Base-by-base conservation (phyloP, 64 coral and sea anemone genomes). In the Montipora foliosa region DNA sequence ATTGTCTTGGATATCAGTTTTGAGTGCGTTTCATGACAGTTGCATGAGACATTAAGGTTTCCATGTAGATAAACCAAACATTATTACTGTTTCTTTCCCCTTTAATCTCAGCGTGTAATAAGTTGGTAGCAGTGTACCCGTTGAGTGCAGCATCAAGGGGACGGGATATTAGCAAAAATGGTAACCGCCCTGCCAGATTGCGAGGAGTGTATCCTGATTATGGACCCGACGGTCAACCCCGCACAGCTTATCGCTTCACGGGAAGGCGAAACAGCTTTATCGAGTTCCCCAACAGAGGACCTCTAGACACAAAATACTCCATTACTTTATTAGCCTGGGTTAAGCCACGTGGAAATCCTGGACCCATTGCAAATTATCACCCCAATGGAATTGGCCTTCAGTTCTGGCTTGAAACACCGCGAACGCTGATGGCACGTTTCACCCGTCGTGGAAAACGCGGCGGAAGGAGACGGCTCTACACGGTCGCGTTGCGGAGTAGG, bases 281-380 rank as follows among this genome's bases (percentile, higher is more conserved):
- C 21, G 71, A 78, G 19, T 84, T 97, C 16, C 95, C 95, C 6
- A 97, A 97, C 46, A 59, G 78, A 8, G 92, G 95, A 7, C 82
- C 82, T 29, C 74, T 97, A 4, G 95, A 97, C 50, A 88, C 95
- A 8, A 84, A 94, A n/a, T 75, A 94, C n/a, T 89, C 95, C 16
- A 94, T 97, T 72, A 97, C 95, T 10, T 89, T 97, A 48, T 48
- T 94, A 13, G 95, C 89, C 13, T 97, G 95, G 95, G 90, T 97
- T 55, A 88, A 94, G 1, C 89, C 95, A 1, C 9, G 60, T 6
- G 77, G 92, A 20, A 67, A 21, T 3, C 91, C 70, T 46, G 95
- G 95, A 16, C 95, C 95, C 13, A 97, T 97, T n/a, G 84, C 90
- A 47, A 97, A 97, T 37, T 97, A 87, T 79, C 95, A 97, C 47